A percentile compares a stretch with the other conserved stretches of the same genome.
phyloP scores from a whole-genome alignment of 2,113 vertebrate species.

The Galemys pyrenaicus region DNA sequence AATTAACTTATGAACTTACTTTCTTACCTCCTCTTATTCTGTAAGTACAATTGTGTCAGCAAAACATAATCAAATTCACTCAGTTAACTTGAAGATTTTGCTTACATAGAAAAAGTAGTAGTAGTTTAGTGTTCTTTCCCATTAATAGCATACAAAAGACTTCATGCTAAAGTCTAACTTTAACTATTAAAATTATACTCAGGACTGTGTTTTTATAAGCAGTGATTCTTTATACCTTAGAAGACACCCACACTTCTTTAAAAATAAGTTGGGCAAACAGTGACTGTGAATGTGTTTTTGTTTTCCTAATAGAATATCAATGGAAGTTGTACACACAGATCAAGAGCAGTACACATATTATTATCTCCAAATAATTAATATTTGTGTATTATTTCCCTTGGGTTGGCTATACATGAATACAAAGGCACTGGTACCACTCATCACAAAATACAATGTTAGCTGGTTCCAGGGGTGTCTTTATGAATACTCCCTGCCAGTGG shows the following conservation, averaged over 20 bases:
- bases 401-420: conserved; percentile 71
- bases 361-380: conserved; percentile 82
- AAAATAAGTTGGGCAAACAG: conserved; percentile 76
- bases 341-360: conserved; percentile 75
- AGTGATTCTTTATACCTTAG: conserved; percentile 61
- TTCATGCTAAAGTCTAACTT: conserved; percentile 43
- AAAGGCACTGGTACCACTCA: conserved; percentile 68
- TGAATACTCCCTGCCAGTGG: conserved; percentile 70
- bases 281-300: conserved; percentile 78
- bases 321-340: conserved; percentile 78
- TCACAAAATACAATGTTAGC: conserved; percentile 75
- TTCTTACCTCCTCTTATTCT: conserved; percentile 24
- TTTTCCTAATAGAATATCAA: conserved; percentile 80
- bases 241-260: conserved; percentile 75
- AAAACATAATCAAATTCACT: conserved; percentile 40
- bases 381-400: conserved; percentile 78
- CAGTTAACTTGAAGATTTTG: conserved; percentile 36
- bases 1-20: neutral
- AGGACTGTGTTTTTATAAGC: conserved; percentile 50
- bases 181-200: conserved; percentile 55
- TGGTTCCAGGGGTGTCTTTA: conserved; percentile 70
- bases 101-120: neutral
- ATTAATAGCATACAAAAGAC: conserved; percentile 3
- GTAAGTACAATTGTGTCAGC: neutral
- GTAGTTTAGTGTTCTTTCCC: conserved; percentile 32